These are phyloP conservation scores for Aphidius gifuensis DNA, from an alignment of 1,140 invertebrate genomes.

Conservation along the genomic window DNA sequence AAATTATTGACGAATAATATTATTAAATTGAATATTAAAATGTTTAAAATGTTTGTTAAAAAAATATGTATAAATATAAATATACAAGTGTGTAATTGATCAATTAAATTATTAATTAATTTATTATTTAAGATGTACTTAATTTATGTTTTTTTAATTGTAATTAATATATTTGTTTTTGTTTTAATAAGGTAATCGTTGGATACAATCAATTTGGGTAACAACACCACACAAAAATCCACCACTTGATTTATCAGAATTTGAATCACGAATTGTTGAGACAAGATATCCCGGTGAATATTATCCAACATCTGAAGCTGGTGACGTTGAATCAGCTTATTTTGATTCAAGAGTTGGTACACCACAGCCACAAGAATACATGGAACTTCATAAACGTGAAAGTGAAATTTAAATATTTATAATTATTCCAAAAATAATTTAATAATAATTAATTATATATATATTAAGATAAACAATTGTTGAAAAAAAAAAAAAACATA, in stretches of 20 bases:
- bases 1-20: not conserved
- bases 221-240: constrained; percentile 77
- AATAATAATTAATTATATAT: not conserved
- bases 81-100: too few relatives aligned
- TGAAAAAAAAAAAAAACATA: not conserved
- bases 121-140: not conserved
- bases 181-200: constrained; percentile 67
- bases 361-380: constrained; percentile 59
- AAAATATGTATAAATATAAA: too few relatives aligned
- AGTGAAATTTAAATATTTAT: constrained; percentile 68
- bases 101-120: not conserved
- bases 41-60: too few relatives aligned
- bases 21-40: too few relatives aligned
- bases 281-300: constrained; percentile 27
- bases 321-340: constrained; percentile 31
- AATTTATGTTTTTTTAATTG: not conserved
- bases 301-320: constrained; percentile 18
- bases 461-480: not conserved
- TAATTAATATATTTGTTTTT: constrained; percentile 7
- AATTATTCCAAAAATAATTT: not conserved
- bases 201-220: constrained; percentile 78
- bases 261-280: constrained; percentile 38
- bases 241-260: constrained; percentile 74
- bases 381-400: constrained; percentile 75
- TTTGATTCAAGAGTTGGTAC: constrained; percentile 34